Evolutionary conservation across 2,113 vertebrate species (phyloP), one percentile per base, ranked within the genome.

Genomic region (Sylvia atricapilla): DNA sequence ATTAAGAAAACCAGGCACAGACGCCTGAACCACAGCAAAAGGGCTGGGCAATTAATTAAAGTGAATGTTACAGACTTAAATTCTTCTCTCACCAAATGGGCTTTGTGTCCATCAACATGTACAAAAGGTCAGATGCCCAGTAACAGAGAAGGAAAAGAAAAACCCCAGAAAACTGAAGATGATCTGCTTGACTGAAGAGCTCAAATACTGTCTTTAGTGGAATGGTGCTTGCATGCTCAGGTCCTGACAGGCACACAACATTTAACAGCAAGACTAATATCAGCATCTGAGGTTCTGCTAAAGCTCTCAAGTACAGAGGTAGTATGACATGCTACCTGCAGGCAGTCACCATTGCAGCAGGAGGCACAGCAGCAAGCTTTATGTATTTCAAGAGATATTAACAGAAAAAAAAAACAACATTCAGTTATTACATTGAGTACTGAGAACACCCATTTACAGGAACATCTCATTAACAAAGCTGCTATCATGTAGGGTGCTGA

Each of bases 141-240:
- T 39, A 73, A 88, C 19, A 49, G 72, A 46, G 13, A 86, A 80
- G 37, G 25, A 44, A 55, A 19, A 13, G 44, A 49, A 23, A 68
- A 75, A 24, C 3, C 31, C 28, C 12, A 44, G n/a, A 82, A 41
- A 47, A 25, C 2, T 11, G 39, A 53, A 53, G 43, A 37, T 8
- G 1, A 74, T 55, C 11, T 55, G 20, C 39, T 63, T 59, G 25
- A 78, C 52, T 59, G 53, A 59, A 72, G 6, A 39, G 52, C 49
- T 88, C 39, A 83, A 35, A 64, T 13, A 83, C 2, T 25, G 21
- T n/a, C 35, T 63, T 50, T 39, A 50, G 25, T 11, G 15, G 8
- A 77, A 55, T 1, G 3, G 7, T 5, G 20, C 11, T 17, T 6
- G 30, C 13, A 6, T 2, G 6, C 18, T 62, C 5, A 56, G 11